Base-by-base conservation (phyloP, 2,797 vertebrate genomes). In the Onychomys leucogaster region DNA sequence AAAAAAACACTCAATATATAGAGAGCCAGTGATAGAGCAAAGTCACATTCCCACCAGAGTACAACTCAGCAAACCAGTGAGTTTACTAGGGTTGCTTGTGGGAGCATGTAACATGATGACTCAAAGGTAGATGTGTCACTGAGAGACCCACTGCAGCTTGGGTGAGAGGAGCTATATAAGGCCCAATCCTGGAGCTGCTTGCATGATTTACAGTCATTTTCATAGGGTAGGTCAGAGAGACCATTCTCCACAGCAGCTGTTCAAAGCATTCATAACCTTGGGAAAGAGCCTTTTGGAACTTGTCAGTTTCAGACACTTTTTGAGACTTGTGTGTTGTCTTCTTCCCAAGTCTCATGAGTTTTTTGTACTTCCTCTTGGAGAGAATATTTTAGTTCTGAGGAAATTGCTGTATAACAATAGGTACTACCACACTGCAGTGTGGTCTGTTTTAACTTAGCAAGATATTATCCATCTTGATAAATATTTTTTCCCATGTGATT, bases 391-490 rank as follows among this genome's bases (percentile, higher is more conserved):
- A 57, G 7, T 57, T 73, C n/a, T 21, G 25, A 57, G 67, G 49
- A 73, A 57, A 87, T 19, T 57, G 25, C n/a, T 73, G 10, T 82
- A 41, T 8, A 32, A 73, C 9, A 73, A 37, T 57, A 37, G 14
- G 37, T 59, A 37, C 27, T 37, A 75, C 52, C 37, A 75, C 0
- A 34, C 7, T 59, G 29, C 16, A 12, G 13, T 69, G 25, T 90
- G 59, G 29, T n/a, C 49, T 90, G 1, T 89, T 94, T 94, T 52
- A 82, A 78, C 17, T 89, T 95, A 86, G 37, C 34, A 94, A 25
- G 88, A 63, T 37, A 43, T 69, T 55, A 41, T 83, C 2, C 5
- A 90, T 63, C 86, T 91, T 96, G 84, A 46, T 69, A 89, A 80
- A 25, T 94, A 80, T 55, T 91, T 34, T 89, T 94, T 61, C 32